Evolutionary conservation across 2,113 vertebrate species (phyloP).

Genomic region (Himantopus leucocephalus): DNA sequence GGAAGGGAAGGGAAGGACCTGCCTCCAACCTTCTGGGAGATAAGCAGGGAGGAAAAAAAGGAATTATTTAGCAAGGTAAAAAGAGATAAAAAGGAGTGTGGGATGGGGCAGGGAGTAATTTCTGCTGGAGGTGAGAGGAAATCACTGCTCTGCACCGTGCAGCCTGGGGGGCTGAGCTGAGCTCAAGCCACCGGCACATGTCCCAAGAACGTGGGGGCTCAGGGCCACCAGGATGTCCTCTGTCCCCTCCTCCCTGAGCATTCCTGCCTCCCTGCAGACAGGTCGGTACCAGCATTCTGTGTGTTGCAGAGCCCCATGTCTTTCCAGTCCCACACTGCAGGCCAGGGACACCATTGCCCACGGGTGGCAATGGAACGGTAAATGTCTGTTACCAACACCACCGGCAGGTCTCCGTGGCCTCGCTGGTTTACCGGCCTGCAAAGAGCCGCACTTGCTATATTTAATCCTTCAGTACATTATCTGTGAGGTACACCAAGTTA

Average conservation of each 20-base stretch:
- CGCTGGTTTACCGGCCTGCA: too few relatives aligned
- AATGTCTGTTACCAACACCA: background rate
- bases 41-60: background rate
- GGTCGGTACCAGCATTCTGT: accelerated
- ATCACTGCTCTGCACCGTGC: background rate
- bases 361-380: background rate
- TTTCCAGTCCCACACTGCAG: accelerated
- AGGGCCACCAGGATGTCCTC: background rate
- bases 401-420: background rate
- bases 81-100: background rate
- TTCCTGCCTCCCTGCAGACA: background rate
- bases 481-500: background rate
- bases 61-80: background rate
- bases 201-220: background rate
- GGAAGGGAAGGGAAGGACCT: background rate
- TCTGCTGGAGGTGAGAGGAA: background rate
- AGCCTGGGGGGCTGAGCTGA: background rate
- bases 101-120: background rate
- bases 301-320: background rate
- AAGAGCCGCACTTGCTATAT: background rate
- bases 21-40: background rate
- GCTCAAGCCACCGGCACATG: accelerated
- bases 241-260: accelerated
- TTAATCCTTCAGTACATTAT: background rate
- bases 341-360: accelerated